Base-by-base conservation (phyloP, 2,888 invertebrate genomes). In the Drosophila kuntzei region DNA sequence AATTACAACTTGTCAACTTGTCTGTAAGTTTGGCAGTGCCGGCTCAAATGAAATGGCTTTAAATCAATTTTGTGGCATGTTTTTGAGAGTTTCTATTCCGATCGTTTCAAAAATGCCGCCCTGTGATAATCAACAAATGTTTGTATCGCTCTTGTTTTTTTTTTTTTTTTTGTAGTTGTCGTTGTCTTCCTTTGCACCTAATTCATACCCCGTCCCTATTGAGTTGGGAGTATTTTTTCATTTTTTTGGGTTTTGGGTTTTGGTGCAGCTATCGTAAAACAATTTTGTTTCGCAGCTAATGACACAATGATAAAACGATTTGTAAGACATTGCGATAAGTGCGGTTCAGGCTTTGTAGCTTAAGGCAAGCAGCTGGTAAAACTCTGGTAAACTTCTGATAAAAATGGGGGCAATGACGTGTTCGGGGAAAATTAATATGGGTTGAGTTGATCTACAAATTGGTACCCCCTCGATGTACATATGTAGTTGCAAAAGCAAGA, bases 281-380 rank as follows among this genome's bases (percentile, higher is more conserved):
- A 81, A 70, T 76, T 83, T 49, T 80, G 76, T 74, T 79, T 70
- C 57, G 78, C 69, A 76, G 87, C 80, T 89, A 85, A 83, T 88
- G 89, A 85, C 85, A 85, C 77, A 76, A 76, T 87, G 86, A 87
- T 89, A 89, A 89, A 87, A 87, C 80, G 89, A 87, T 87, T 89
- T 86, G 89, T 87, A 80, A 83, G 88, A 89, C 89, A 87, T 76
- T 75, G 82, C 71, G 88, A 82, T 89, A 85, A 83, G 80, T 80
- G 74, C 78, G 83, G 83, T 88, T 83, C 80, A 86, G 74, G 88
- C 83, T 87, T 83, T 82, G 80, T 85, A 85, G 82, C 88, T 87
- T 87, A 87, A 80, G 59, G 68, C 61, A 65, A 36, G 14, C 55
- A 46, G 57, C 64, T 37, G 66, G 53, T 51, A 61, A 62, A 59